Percentiles rank a stretch among this genome's conserved stretches.
Evolutionary conservation across 2,113 vertebrate genomes (phyloP).

Genomic region (Dryoscopus gambensis): DNA sequence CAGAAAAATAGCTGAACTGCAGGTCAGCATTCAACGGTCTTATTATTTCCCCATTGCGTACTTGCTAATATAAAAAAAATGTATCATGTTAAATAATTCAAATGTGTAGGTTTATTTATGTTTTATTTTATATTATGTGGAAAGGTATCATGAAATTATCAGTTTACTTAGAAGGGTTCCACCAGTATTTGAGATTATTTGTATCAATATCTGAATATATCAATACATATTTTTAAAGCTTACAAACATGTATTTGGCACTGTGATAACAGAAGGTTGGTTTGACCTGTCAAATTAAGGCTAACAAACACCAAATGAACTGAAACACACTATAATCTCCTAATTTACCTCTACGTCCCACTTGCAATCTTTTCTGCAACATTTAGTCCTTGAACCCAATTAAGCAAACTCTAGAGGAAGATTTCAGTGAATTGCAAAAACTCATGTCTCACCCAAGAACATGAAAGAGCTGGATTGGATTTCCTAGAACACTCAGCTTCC

Average conservation of each 20-base stretch:
- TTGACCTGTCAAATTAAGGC: conserved; percentile 26
- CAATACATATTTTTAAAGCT: conserved; percentile 12
- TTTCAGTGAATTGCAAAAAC: conserved; percentile 36
- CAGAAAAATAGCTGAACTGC: conserved; percentile 32
- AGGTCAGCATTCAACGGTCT: not conserved
- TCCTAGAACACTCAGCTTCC: not conserved
- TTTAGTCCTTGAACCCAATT: conserved; percentile 42
- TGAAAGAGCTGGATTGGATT: conserved; percentile 6
- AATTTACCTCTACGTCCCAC: not conserved
- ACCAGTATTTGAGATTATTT: not conserved
- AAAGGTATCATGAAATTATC: conserved; percentile 8
- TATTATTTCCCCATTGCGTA: not conserved
- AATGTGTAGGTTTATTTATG: not conserved
- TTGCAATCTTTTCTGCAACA: conserved; percentile 37
- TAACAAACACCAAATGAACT: conserved; percentile 60
- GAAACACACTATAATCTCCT: conserved; percentile 17
- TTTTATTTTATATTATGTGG: not conserved
- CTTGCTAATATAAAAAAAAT: conserved; percentile 10
- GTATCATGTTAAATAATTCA: conserved; percentile 30
- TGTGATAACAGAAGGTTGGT: not conserved
- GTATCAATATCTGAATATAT: conserved; percentile 31
- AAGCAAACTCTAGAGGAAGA: conserved; percentile 14
- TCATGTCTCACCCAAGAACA: not conserved
- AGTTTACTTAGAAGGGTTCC: not conserved
- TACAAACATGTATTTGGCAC: conserved; percentile 1